These are phyloP conservation scores for Mamestra configurata DNA, from an alignment of 1,140 invertebrate genomes.

Conservation along the genomic window DNA sequence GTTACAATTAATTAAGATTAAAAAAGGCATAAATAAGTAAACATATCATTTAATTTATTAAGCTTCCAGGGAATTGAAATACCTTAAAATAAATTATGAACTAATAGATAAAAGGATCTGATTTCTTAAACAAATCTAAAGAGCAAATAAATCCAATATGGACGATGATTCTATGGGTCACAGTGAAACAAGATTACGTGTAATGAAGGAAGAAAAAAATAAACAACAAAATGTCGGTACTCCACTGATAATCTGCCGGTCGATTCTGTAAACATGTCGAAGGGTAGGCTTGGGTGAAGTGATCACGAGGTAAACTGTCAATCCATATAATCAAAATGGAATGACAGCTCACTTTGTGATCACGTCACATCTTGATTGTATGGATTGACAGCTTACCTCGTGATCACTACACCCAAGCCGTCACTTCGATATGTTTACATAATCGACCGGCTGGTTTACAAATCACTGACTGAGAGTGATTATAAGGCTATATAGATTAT, in stretches of 20 bases:
- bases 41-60: not conserved
- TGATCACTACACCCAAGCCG: too few species aligned
- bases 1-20: too few species aligned
- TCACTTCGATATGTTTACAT: too few species aligned
- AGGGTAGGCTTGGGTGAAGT: too few species aligned
- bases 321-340: too few species aligned
- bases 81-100: not conserved
- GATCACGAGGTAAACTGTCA: too few species aligned
- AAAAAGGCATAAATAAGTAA: not conserved
- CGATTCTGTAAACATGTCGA: too few species aligned
- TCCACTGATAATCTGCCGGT: not conserved
- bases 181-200: constrained; percentile 13
- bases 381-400: too few species aligned
- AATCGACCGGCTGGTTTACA: too few species aligned
- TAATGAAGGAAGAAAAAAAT: constrained; percentile 30
- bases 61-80: not conserved
- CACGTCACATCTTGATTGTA: too few species aligned
- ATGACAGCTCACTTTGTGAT: too few species aligned
- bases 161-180: not conserved
- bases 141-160: constrained; percentile 13
- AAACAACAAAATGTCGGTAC: constrained; percentile 1
- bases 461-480: not conserved
- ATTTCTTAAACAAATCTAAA: constrained; percentile 28
- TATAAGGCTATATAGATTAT: too few species aligned
- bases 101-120: constrained; percentile 15